Conservation (phyloP, 2,113 vertebrate species). For the Gambusia affinis region DNA sequence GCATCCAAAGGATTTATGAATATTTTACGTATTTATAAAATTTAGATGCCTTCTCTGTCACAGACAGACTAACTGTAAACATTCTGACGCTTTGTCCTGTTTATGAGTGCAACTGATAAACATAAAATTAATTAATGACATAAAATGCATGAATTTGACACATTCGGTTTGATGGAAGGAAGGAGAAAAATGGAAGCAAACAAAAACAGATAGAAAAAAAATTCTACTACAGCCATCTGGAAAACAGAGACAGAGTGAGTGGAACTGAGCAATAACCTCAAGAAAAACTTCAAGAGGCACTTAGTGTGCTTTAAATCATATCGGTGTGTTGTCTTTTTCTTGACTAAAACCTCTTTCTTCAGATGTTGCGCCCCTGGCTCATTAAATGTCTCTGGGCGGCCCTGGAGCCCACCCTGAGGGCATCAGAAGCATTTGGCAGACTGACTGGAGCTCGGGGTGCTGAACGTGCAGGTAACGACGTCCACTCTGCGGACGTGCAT, state of each 20-base stretch:
- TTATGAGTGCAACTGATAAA: background rate
- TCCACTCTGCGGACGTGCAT: slow-evolving; percentile 54
- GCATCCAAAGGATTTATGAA: background rate
- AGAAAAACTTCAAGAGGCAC: background rate
- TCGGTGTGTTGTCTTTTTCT: no score
- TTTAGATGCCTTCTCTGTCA: background rate
- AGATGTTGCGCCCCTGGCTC: no score
- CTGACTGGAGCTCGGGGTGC: slow-evolving; percentile 69
- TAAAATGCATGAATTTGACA: no score
- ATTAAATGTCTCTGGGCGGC: background rate
- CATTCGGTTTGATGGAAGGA: background rate
- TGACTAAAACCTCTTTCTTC: no score
- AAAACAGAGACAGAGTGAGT: background rate
- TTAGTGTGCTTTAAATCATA: background rate
- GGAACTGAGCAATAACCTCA: background rate
- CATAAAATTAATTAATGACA: no score
- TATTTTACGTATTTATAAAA: background rate
- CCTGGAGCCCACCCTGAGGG: background rate
- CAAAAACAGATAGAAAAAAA: no score
- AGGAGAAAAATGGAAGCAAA: background rate
- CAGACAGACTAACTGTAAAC: background rate
- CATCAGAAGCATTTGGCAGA: slow-evolving; percentile 68
- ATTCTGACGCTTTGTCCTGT: background rate
- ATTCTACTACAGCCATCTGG: no score
- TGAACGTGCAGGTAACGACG: slow-evolving; percentile 77